Conservation (phyloP, 2,888 invertebrate genomes). For the Pristionchus mayeri region DNA sequence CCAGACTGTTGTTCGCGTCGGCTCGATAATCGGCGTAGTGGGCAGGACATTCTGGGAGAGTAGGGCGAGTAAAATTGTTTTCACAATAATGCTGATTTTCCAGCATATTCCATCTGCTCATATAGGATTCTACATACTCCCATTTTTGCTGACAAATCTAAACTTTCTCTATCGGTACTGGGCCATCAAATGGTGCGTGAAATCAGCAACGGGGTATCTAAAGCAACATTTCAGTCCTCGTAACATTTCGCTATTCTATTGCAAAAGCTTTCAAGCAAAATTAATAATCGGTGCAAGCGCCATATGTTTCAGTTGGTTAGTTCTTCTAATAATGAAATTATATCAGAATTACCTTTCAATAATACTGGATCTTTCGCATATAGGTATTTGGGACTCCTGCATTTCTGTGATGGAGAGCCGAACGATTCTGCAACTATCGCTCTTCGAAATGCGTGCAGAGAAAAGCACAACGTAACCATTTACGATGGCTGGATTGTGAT, state of each 20-base stretch:
- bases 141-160: background rate
- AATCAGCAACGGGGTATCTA: background rate
- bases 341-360: background rate
- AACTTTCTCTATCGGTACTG: slow-evolving; percentile 29
- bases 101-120: background rate
- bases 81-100: background rate
- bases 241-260: background rate
- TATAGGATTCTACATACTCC: background rate
- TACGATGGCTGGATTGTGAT: slow-evolving; percentile 5
- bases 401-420: background rate
- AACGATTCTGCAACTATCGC: background rate
- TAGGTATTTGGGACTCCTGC: background rate
- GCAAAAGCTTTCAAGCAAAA: background rate
- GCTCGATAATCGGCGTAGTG: background rate
- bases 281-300: background rate
- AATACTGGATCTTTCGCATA: background rate
- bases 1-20: background rate
- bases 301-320: background rate
- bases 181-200: background rate
- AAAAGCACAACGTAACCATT: background rate
- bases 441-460: background rate
- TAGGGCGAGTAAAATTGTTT: background rate
- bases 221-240: background rate
- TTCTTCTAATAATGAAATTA: background rate
- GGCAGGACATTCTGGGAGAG: background rate